These are phyloP conservation scores for Hystrix brachyura DNA, from an alignment of 2,113 vertebrate species.

Conservation along the genomic window DNA sequence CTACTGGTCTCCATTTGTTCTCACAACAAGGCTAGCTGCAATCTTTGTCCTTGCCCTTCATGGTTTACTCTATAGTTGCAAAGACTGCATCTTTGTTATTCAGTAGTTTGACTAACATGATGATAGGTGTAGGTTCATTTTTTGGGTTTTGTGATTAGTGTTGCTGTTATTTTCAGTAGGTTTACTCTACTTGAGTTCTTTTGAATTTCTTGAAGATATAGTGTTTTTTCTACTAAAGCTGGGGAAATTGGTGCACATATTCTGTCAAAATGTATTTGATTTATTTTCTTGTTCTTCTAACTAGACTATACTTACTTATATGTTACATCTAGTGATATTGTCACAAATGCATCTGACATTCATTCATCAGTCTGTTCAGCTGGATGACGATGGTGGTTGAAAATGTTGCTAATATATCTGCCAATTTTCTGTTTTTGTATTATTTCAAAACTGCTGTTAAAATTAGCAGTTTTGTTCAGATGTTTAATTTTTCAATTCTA, in stretches of 20 bases:
- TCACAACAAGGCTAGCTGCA: neutral
- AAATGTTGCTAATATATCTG: neutral
- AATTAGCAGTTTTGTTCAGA: neutral
- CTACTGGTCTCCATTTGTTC: neutral
- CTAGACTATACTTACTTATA: neutral
- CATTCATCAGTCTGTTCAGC: neutral
- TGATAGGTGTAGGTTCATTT: neutral
- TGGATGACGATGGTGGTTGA: neutral
- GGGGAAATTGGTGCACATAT: neutral
- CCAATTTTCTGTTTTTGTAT: neutral
- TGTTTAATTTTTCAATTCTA: neutral
- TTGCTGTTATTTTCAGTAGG: neutral
- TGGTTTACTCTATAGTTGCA: neutral
- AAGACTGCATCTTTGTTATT: neutral
- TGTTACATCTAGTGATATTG: neutral
- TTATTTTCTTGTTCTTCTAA: neutral
- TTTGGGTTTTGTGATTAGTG: neutral
- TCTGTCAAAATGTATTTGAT: neutral
- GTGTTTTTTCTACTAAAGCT: neutral
- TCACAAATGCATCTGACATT: neutral
- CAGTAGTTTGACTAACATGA: neutral
- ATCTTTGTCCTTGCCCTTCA: neutral
- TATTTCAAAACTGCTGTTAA: neutral
- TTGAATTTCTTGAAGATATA: neutral
- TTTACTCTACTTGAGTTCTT: neutral